Evolutionary conservation across 2,113 vertebrate species (phyloP), one percentile per base, ranked within the genome.

Genomic region (Rhegmatorhina hoffmannsi): DNA sequence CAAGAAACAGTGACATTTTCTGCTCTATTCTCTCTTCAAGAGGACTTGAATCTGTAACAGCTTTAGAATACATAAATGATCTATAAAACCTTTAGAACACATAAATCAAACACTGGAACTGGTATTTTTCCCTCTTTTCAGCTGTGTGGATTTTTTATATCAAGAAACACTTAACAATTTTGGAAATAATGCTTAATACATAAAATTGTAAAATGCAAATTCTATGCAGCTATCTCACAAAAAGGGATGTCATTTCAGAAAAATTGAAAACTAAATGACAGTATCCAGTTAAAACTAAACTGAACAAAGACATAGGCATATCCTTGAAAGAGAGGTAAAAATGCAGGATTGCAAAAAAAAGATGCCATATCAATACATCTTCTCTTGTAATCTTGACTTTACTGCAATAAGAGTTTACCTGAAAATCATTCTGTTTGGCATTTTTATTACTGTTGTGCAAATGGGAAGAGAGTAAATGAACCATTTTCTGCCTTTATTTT

Each of bases 381-480:
- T 83, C 43, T 94, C 75, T 93, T 91, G 64, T 97, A 97, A 95
- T 97, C 93, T 96, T 96, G 93, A 97, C 95, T 97, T 97, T 95
- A 97, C 84, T 96, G 96, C 94, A 92, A 21, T 50, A 21, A 92
- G 83, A 95, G 64, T 97, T 97, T 97, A 93, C 93, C 87, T 97
- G 96, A 97, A 97, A 97, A 98, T 98, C 97, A 97, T 94, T 98
- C 97, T 95, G 59, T 47, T 86, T 97, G 98, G 83, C 97, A 97
- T 94, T 98, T 98, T 98, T 98, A 97, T 98, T 97, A 94, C 90
- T 67, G 52, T 96, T 98, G 95, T 92, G 94, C 78, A 98, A 98
- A 98, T 97, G 74, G 92, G 98, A 98, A 97, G 67, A 94, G 78
- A 97, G 93, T 81, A 98, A 98, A 98, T 97, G 97, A 98, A 96